Conservation (phyloP, 2,888 invertebrate genomes). For the Idaea aversata region DNA sequence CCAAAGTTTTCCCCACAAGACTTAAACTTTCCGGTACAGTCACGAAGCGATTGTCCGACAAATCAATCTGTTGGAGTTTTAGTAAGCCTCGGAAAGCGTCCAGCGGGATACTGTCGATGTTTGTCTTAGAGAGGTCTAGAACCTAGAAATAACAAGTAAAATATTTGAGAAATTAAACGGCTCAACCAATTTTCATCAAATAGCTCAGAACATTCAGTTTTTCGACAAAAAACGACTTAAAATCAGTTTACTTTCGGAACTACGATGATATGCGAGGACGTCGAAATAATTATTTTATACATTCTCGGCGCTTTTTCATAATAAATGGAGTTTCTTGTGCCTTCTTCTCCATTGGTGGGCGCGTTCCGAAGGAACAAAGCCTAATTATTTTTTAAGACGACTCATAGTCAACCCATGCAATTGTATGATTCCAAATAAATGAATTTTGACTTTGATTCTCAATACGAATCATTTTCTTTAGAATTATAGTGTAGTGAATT, state of each 20-base stretch:
- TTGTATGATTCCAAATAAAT: too few relatives aligned
- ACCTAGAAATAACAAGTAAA: constrained; percentile 52
- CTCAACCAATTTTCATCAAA: too few relatives aligned
- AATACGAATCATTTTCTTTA: neutral
- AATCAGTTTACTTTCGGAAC: neutral
- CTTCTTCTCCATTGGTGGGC: too few relatives aligned
- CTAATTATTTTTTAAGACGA: too few relatives aligned
- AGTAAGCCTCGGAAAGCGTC: constrained; percentile 73
- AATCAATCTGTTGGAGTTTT: constrained; percentile 77
- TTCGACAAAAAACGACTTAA: neutral
- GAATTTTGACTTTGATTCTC: too few relatives aligned
- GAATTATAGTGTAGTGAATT: neutral
- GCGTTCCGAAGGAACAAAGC: too few relatives aligned
- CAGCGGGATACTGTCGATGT: constrained; percentile 76
- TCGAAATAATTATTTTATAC: too few relatives aligned
- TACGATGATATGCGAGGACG: neutral
- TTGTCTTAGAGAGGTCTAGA: constrained; percentile 81
- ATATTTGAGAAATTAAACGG: neutral
- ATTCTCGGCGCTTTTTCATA: too few relatives aligned
- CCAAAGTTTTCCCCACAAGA: constrained; percentile 75
- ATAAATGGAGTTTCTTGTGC: too few relatives aligned
- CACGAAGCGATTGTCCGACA: constrained; percentile 81
- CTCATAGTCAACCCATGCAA: too few relatives aligned
- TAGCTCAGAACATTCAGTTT: neutral
- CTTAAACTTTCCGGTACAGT: constrained; percentile 80